These are phyloP conservation scores for Melanophora roralis DNA, from an alignment of 2,888 invertebrate species.

Conservation along the genomic window DNA sequence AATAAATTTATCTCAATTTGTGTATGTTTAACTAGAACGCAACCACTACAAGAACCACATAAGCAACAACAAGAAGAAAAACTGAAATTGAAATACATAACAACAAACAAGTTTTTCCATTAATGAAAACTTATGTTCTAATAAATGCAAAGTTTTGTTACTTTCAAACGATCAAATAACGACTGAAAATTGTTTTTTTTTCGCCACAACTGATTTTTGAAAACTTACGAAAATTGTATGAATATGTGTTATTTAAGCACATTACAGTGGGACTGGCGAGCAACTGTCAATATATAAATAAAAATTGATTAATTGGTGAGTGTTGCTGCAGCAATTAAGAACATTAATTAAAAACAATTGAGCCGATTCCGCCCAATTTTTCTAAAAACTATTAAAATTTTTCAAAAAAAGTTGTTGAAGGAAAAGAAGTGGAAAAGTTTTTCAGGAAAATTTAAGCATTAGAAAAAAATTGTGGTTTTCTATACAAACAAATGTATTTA, in stretches of 20 bases:
- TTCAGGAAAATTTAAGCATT: no score
- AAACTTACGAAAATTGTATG: not conserved
- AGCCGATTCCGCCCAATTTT: no score
- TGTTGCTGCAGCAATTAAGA: no score
- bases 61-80: not conserved
- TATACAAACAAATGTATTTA: no score
- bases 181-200: slow-evolving; percentile 2
- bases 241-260: not conserved
- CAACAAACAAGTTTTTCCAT: slow-evolving; percentile 53
- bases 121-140: slow-evolving; percentile 55
- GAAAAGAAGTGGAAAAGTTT: no score
- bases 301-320: no score
- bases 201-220: slow-evolving; percentile 32
- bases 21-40: slow-evolving; percentile 18
- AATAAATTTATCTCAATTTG: slow-evolving; percentile 57
- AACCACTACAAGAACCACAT: slow-evolving; percentile 11
- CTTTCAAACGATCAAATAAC: slow-evolving; percentile 44
- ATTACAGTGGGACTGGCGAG: no score
- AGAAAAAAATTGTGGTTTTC: no score
- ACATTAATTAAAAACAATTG: no score
- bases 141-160: slow-evolving; percentile 57
- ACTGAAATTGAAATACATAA: not conserved
- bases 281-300: no score
- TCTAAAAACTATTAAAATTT: no score
- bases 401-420: no score